Evolutionary conservation across 2,888 invertebrate species (phyloP), one percentile per base, ranked within the genome.

Genomic region (Brachyopa scutellaris): DNA sequence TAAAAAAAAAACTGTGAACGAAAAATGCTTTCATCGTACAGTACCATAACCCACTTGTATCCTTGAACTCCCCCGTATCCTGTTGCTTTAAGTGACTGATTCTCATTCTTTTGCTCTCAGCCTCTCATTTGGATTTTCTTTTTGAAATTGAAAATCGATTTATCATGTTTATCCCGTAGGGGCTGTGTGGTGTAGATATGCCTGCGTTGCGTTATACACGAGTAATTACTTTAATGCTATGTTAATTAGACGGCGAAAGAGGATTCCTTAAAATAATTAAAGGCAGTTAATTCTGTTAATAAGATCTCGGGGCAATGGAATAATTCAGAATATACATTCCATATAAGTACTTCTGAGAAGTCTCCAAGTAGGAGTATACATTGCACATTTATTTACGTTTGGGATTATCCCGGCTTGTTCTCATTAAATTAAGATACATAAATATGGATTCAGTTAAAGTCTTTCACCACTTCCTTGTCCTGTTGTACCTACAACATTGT

Each of bases 61-160:
- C 57, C 57, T 62, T 40, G 57, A 70, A 70, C 19, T 45, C 31
- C 29, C 62, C 21, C 45, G 53, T 62, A 73, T 74, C 77, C 62
- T 77, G 77, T 70, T 62, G 69, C 57, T 69, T 77, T 49, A 70
- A 77, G 47, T 49, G 55, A 76, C 45, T 53, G 38, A 64, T 64
- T 57, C 47, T 29, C 47, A 36, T 64, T 47, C 31, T 36, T 21
- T 26, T 8, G 8, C 42, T 29, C n/a, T 31, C 6, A 26, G 31
- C 40, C 15, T n/a, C 36, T 26, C 11, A 6, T 23, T 33, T 17
- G 6, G 55, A n/a, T 38, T 21, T 69, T 47, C 17, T 49, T 40
- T 49, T 38, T 59, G 29, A 49, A 59, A 59, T 57, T 59, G 49
- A 59, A 70, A 70, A 70, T 70, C 70, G 49, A 70, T 70, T 57